Evolutionary conservation across 2,113 vertebrate species (phyloP), one percentile per base, ranked within the genome.

Genomic region (Siniperca knerii): DNA sequence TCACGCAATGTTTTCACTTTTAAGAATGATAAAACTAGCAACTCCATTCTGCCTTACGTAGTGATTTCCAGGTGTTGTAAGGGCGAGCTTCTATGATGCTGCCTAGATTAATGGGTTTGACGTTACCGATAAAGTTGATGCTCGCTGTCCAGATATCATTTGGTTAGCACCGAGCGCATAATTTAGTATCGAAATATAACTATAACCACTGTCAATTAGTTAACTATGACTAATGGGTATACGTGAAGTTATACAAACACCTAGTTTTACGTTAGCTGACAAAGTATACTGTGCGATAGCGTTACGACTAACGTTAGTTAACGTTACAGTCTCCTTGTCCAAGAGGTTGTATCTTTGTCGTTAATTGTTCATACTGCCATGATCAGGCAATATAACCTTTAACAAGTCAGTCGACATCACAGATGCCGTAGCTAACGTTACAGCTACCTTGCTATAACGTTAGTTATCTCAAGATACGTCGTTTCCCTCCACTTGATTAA

Each of bases 401-500:
- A 74, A 29, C 12, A 44, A n/a, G 18, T 1, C 33, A 67, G 15
- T n/a, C 48, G 16, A 74, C 10, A 61, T 29, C 58, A 25, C 16
- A 16, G 13, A 54, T 11, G 50, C 8, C 6, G 5, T 42, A 42
- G 73, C 76, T 75, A 82, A 64, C 42, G 4, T 50, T 75, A 12
- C 29, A 4, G 89, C 82, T 78, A 89, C 57, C 84, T 67, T 72
- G 44, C 78, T 78, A 29, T 54, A 82, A 37, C 78, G 16, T 55
- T 61, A 9, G 16, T 55, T 61, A 12, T 77, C 25, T 69, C 18
- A 77, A 77, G 40, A 69, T 7, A 8, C 55, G 69, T 55, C 40
- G 52, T 90, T 92, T 93, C 88, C 89, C 88, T 92, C 92, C 88
- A 88, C 57, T 67, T 13, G 16, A 52, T 37, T 50, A 44, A 9